phyloP scores from a whole-genome alignment of 2,113 vertebrate genomes.

The Pogona vitticeps region DNA sequence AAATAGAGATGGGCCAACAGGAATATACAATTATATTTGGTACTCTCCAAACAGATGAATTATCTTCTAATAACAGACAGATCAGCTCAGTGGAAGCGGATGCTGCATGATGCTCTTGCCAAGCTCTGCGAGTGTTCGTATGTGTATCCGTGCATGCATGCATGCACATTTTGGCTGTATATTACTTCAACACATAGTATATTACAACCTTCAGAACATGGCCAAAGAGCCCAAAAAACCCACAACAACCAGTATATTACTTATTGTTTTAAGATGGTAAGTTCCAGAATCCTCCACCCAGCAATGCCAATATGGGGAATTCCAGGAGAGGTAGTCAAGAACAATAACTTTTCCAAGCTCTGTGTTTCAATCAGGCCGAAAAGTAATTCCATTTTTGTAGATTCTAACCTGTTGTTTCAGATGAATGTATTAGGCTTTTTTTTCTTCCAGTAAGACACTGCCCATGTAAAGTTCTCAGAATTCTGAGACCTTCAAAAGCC shows the following conservation, averaged over 20 bases:
- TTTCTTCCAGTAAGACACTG: too few species aligned
- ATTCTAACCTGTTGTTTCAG: neutral
- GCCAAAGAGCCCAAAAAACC: too few species aligned
- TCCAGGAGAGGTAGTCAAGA: too few species aligned
- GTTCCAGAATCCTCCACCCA: too few species aligned
- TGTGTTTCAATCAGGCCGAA: neutral
- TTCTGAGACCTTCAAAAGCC: neutral
- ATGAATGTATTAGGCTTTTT: neutral
- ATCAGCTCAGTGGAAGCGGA: neutral
- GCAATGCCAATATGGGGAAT: too few species aligned
- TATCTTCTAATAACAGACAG: constrained; percentile 10
- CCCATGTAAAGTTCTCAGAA: neutral
- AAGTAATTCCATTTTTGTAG: neutral
- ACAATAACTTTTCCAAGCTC: too few species aligned
- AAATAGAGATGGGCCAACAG: constrained; percentile 43
- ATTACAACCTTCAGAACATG: too few species aligned
- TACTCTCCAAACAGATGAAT: constrained; percentile 24
- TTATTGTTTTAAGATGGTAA: too few species aligned
- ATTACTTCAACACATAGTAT: too few species aligned
- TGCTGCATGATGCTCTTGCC: neutral
- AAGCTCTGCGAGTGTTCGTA: neutral
- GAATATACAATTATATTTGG: constrained; percentile 35
- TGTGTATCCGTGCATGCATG: neutral
- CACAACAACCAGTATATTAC: too few species aligned
- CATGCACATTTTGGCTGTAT: neutral